Conservation (phyloP, 2,113 vertebrate genomes). For the Lagopus muta region DNA sequence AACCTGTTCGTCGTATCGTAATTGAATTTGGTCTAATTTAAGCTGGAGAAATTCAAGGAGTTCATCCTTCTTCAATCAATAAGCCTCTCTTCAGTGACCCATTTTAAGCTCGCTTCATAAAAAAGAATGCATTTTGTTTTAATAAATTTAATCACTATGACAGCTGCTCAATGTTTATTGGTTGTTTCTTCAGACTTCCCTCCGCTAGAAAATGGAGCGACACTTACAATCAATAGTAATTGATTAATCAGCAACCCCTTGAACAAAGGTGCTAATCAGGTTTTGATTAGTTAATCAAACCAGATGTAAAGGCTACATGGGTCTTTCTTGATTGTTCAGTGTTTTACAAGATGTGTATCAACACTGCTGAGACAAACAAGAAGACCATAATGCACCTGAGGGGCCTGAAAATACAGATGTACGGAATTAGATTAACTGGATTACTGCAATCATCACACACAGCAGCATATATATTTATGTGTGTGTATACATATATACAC, state of each 20-base stretch:
- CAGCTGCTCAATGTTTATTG: constrained; percentile 72
- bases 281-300: constrained; percentile 68
- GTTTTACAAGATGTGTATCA: not conserved
- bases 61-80: constrained; percentile 80
- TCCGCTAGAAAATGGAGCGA: constrained; percentile 40
- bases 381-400: not conserved
- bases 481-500: not conserved
- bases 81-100: constrained; percentile 78
- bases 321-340: not conserved
- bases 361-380: not conserved
- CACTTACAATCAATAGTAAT: constrained; percentile 27
- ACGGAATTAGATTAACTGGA: constrained; percentile 43
- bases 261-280: constrained; percentile 64
- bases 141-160: constrained; percentile 74
- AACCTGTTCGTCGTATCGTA: constrained; percentile 72
- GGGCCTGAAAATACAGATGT: not conserved
- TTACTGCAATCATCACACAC: constrained; percentile 21
- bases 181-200: constrained; percentile 54
- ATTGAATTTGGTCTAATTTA: constrained; percentile 77
- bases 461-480: not conserved
- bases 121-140: constrained; percentile 75
- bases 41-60: constrained; percentile 76
- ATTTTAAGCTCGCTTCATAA: constrained; percentile 75
- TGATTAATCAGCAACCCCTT: constrained; percentile 71
- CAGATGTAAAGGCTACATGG: not conserved